These are phyloP conservation scores for Carassius auratus DNA, from an alignment of 2,113 vertebrate genomes.

Conservation along the genomic window DNA sequence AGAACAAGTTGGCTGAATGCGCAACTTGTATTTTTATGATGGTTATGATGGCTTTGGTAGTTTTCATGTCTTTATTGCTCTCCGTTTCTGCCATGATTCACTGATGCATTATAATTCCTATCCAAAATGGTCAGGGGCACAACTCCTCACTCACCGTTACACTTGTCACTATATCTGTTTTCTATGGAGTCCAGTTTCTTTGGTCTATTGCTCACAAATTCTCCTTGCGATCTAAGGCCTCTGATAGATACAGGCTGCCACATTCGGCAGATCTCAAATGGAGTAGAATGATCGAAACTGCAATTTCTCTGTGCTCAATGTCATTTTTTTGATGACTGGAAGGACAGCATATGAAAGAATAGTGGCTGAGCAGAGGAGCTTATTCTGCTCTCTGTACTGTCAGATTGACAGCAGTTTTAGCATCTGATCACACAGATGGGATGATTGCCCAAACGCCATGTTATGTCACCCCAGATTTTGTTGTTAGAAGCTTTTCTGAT, in stretches of 20 bases:
- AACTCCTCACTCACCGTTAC: background rate
- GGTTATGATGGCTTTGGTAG: conserved; percentile 18
- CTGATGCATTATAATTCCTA: conserved; percentile 34
- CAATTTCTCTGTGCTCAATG: background rate
- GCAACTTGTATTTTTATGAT: conserved; percentile 69
- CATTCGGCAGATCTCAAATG: background rate
- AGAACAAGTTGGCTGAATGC: conserved; percentile 26
- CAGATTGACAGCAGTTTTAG: conserved; percentile 4
- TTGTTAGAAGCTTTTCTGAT: conserved; percentile 27
- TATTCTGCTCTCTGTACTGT: background rate
- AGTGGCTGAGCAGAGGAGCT: conserved; percentile 9
- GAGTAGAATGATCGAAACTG: background rate
- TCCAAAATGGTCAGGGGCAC: conserved; percentile 1
- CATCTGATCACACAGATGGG: conserved; percentile 24
- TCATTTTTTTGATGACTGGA: background rate
- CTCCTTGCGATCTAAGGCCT: background rate
- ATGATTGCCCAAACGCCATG: background rate
- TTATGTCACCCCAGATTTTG: conserved; percentile 20
- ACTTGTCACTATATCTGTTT: background rate
- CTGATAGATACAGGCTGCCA: background rate
- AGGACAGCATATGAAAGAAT: background rate
- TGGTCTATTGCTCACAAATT: background rate
- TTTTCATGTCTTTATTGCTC: conserved; percentile 20
- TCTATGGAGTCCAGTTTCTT: background rate
- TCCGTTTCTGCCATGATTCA: conserved; percentile 39